Evolutionary conservation across 1,140 invertebrate genomes (phyloP), one percentile per base, ranked within the genome.

Genomic region (Acromyrmex charruanus): DNA sequence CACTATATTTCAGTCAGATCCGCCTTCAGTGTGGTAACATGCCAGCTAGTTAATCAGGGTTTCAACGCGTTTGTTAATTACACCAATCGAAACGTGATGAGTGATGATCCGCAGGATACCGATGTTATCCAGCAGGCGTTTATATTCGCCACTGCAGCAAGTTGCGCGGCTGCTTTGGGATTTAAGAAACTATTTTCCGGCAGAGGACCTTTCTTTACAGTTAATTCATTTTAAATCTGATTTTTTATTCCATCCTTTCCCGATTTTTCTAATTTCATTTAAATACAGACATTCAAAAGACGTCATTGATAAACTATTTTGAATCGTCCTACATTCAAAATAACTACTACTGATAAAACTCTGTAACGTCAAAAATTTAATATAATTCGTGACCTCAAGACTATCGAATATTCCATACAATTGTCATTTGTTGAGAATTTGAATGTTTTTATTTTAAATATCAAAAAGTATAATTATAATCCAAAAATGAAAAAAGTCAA

Each of bases 81-180:
- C 6, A 66, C 58, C 0, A 97, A 97, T 89, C 91, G 96, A 81
- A 96, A 96, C 90, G 96, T 95, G 7, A 94, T 96, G 58, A 59
- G 95, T 93, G 77, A 94, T 93, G 1, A 92, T 94, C 4, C 94
- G 89, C 39, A 66, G 9, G 66, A 89, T 39, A 71, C 39, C 6
- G 58, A 35, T 0, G 63, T 51, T 35, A 65, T 87, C 1, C 80
- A 77, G 44, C 74, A 77, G 31, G 88, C 90, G 0, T 90, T 92
- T n/a, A 51, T 91, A 3, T 82, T 66, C 44, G 91, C 90, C 21
- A 77, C 85, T 18, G 31, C 71, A 9, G 75, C 92, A 18, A 91
- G 92, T 21, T 90, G 90, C 55, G 39, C 79, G 0, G 72, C 86
- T 0, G 86, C 86, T 51, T 16, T 89, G 51, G 69, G 89, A 53